phyloP scores from a whole-genome alignment of 92 coral and sea anemone genomes.

The Zoanthus gigantus region DNA sequence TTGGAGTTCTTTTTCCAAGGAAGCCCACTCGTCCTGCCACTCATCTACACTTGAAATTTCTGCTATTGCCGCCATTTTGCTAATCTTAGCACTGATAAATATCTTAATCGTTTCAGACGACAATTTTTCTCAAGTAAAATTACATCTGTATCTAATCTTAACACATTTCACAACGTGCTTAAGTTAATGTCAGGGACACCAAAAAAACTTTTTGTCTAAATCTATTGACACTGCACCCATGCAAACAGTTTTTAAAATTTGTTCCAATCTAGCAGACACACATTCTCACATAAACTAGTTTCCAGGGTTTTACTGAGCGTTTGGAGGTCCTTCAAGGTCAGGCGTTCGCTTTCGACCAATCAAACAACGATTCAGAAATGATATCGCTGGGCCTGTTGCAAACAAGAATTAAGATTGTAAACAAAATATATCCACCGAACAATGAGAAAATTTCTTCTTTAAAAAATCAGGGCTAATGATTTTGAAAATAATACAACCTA shows the following conservation, averaged over 20 bases:
- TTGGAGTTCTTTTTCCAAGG: constrained; percentile 83
- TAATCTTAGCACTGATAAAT: not conserved
- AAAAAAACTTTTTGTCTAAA: not conserved
- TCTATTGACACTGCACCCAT: not conserved
- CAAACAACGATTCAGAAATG: not conserved
- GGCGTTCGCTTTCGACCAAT: not conserved
- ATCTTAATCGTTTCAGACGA: not conserved
- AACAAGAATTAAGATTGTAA: no score
- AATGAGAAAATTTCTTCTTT: no score
- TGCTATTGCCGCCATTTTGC: constrained; percentile 92
- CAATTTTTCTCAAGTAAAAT: not conserved
- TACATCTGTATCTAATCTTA: not conserved
- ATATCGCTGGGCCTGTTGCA: no score
- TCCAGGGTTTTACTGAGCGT: not conserved
- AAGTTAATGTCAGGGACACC: not conserved
- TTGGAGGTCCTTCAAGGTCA: not conserved
- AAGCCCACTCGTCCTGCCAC: constrained; percentile 92
- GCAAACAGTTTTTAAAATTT: no score
- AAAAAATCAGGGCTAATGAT: no score
- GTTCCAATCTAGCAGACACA: not conserved
- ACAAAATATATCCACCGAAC: no score
- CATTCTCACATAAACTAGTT: not conserved
- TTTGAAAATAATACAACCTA: no score
- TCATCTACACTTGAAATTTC: constrained; percentile 82
- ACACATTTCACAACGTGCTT: not conserved